A percentile compares a stretch with the other conserved stretches of the same genome.
Conservation (phyloP, 2,797 vertebrate genomes). For the Martes flavigula region DNA sequence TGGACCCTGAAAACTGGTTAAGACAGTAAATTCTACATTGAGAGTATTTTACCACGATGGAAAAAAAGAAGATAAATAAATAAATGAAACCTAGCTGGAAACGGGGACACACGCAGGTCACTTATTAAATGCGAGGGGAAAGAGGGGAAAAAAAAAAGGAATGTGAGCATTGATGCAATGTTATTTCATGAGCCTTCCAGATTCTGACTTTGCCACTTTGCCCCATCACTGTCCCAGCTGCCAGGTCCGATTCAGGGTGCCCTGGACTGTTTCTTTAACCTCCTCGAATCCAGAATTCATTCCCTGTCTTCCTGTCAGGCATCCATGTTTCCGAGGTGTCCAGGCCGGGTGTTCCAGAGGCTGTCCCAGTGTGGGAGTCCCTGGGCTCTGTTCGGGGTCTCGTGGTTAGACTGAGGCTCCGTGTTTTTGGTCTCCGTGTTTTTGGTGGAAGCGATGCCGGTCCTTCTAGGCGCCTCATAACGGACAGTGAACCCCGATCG, state of each 20-base stretch:
- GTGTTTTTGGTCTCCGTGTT: rapidly evolving
- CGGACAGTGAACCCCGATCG: rapidly evolving
- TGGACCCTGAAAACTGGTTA: not conserved
- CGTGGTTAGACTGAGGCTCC: not conserved
- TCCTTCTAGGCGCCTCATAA: not conserved
- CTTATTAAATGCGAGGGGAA: not conserved
- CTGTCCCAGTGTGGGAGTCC: too few relatives aligned
- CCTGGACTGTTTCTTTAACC: too few relatives aligned
- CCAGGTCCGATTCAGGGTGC: not conserved
- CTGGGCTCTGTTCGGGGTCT: not conserved
- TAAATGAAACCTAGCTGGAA: not conserved
- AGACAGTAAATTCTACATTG: not conserved
- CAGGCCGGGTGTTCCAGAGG: not conserved
- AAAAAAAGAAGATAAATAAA: not conserved
- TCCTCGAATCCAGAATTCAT: not conserved
- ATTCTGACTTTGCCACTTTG: not conserved
- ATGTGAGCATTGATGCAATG: not conserved
- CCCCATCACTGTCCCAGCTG: too few relatives aligned
- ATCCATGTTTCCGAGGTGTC: too few relatives aligned
- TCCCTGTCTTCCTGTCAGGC: not conserved
- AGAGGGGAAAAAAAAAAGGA: not conserved
- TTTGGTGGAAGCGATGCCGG: not conserved
- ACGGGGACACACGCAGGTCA: not conserved
- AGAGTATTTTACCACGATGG: not conserved
- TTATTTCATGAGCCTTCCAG: not conserved